Percentiles rank a stretch among this genome's conserved stretches.
Evolutionary conservation across 2,113 vertebrate species (phyloP).

Genomic region (Haliaeetus leucogaster): DNA sequence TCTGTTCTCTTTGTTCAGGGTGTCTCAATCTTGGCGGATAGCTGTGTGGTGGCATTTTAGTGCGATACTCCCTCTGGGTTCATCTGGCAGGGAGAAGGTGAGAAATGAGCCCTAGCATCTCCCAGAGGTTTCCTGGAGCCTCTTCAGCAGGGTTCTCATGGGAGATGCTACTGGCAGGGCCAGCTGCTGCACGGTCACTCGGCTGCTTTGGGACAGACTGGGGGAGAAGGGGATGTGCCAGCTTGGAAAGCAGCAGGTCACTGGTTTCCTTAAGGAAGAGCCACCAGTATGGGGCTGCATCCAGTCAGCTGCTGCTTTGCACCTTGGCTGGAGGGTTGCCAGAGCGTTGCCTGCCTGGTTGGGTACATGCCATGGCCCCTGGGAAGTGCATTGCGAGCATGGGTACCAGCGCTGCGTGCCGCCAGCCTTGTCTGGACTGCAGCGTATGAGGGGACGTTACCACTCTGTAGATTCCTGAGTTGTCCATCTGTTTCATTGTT

Average conservation of each 20-base stretch:
- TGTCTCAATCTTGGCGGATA: accelerated
- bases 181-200: neutral
- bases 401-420: neutral
- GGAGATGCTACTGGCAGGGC: neutral
- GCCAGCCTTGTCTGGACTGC: accelerated
- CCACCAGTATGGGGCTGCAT: neutral
- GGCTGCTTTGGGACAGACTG: neutral
- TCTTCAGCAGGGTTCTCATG: neutral
- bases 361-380: accelerated
- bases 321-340: neutral
- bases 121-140: neutral
- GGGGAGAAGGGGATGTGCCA: neutral
- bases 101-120: neutral
- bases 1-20: neutral
- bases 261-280: neutral
- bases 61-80: neutral
- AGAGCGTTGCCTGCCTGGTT: accelerated
- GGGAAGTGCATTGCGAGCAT: neutral
- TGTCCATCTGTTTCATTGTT: conserved; percentile 58
- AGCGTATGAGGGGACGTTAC: accelerated
- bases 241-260: neutral
- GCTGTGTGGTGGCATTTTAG: neutral
- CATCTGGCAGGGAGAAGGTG: neutral
- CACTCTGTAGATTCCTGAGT: conserved; percentile 20
- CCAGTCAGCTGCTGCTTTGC: neutral